Evolutionary conservation across 1,140 invertebrate genomes (phyloP), one percentile per base, ranked within the genome.

Genomic region (Penaeus chinensis): DNA sequence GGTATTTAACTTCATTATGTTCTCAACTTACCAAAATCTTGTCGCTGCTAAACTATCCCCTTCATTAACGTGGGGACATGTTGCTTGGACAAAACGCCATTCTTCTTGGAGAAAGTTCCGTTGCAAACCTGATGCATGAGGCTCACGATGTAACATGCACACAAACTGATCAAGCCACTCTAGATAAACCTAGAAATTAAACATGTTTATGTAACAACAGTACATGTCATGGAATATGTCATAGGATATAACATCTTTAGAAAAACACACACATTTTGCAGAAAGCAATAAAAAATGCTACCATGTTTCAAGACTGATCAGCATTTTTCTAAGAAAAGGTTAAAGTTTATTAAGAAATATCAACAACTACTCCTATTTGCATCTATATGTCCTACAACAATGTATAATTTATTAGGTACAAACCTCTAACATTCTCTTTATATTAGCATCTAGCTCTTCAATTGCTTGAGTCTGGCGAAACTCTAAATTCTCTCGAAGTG

Each of bases 91-190:
- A 91, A 96, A 96, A 82, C 93, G 93, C 96, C 96, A 97, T 91
- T 97, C 96, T 89, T 96, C 95, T 91, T 96, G 95, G n/a, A 97
- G 93, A 18, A 95, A 93, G 91, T 94, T 96, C 91, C 96, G 96
- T 89, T 96, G 94, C 71, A 95, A 94, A 27, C 91, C 90, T 2
- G 92, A 92, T 24, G 91, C 89, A 22, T 92, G 91, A 19, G 93
- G 94, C 80, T 95, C 94, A 79, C 95, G 94, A 89, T 95, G 94
- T 4, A 95, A 93, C 91, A 95, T 94, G 62, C 94, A 92, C 24
- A 96, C 94, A 94, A 95, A 95, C 89, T 95, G 94, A 89, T 95
- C 94, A 62, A 96, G 92, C 91, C 96, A 96, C 65, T 95, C 94
- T 66, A 96, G 92, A 91, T 96, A 96, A 37, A 96, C 93, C 92